These are phyloP conservation scores for Columba guinea DNA, from an alignment of 2,797 vertebrate genomes.

Conservation along the genomic window DNA sequence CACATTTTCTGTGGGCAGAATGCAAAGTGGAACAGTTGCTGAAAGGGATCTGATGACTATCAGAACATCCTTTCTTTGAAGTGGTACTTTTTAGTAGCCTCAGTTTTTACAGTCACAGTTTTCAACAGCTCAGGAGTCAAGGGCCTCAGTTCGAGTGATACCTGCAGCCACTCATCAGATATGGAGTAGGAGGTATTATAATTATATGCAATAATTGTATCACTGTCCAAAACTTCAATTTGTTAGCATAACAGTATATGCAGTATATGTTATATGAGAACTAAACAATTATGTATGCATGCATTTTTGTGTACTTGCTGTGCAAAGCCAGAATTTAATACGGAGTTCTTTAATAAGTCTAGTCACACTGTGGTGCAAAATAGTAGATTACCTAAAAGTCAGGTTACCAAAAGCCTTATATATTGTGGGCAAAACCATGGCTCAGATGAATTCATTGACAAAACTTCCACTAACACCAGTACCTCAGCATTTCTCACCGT, in stretches of 20 bases:
- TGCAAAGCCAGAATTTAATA: not conserved
- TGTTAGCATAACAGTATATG: not conserved
- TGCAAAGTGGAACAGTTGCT: not conserved
- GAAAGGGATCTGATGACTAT: not conserved
- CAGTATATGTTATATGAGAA: not conserved
- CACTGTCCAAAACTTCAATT: not conserved
- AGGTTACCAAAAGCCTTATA: not conserved
- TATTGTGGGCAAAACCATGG: not conserved
- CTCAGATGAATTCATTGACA: not conserved
- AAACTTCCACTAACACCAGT: not conserved
- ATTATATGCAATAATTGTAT: not conserved
- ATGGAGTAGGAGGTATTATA: not conserved
- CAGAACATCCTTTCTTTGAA: not conserved
- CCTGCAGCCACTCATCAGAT: not conserved
- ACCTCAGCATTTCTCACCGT: not conserved
- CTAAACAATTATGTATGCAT: fast-evolving
- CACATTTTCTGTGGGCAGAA: slow-evolving; percentile 27
- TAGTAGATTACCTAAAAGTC: not conserved
- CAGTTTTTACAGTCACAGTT: not conserved
- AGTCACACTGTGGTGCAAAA: not conserved
- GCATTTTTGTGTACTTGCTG: not conserved
- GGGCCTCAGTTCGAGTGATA: not conserved
- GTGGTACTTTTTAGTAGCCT: not conserved
- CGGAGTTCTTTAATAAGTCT: not conserved
- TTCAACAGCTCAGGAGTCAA: not conserved